Evolutionary conservation across 1,140 invertebrate species (phyloP).

Genomic region (Solenopsis invicta): DNA sequence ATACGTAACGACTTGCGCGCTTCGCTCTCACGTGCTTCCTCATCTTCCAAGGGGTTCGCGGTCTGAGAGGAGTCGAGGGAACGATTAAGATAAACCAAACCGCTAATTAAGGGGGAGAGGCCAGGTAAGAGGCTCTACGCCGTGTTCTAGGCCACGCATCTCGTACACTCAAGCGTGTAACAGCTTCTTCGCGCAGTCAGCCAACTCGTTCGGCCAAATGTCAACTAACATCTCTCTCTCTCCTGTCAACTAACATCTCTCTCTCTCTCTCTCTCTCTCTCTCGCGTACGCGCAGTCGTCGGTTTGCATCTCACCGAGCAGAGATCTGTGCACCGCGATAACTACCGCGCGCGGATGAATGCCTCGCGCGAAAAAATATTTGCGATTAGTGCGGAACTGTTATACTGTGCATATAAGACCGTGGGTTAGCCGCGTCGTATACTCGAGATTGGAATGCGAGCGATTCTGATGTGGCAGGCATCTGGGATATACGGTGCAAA

Average conservation of each 20-base stretch:
- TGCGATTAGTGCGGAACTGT: slow-evolving; percentile 26
- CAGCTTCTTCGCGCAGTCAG: slow-evolving; percentile 57
- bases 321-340: slow-evolving; percentile 24
- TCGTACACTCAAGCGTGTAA: slow-evolving; percentile 39
- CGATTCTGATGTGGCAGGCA: slow-evolving; percentile 13
- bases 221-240: slow-evolving; percentile 37
- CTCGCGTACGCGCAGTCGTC: slow-evolving; percentile 39
- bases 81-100: slow-evolving; percentile 69
- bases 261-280: neutral
- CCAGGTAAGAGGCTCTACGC: slow-evolving; percentile 43
- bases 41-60: slow-evolving; percentile 30
- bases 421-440: neutral
- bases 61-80: slow-evolving; percentile 49
- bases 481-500: neutral
- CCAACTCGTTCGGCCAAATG: slow-evolving; percentile 49
- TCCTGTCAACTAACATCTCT: neutral
- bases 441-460: slow-evolving; percentile 13
- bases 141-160: slow-evolving; percentile 58
- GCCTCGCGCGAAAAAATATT: neutral
- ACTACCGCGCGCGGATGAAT: slow-evolving; percentile 2
- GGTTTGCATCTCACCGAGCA: slow-evolving; percentile 19
- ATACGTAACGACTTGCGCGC: slow-evolving; percentile 64
- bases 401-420: slow-evolving; percentile 8
- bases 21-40: slow-evolving; percentile 51
- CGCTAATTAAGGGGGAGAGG: slow-evolving; percentile 69